Evolutionary conservation across 2,797 vertebrate genomes (phyloP).

Genomic region (Sciaenops ocellatus): DNA sequence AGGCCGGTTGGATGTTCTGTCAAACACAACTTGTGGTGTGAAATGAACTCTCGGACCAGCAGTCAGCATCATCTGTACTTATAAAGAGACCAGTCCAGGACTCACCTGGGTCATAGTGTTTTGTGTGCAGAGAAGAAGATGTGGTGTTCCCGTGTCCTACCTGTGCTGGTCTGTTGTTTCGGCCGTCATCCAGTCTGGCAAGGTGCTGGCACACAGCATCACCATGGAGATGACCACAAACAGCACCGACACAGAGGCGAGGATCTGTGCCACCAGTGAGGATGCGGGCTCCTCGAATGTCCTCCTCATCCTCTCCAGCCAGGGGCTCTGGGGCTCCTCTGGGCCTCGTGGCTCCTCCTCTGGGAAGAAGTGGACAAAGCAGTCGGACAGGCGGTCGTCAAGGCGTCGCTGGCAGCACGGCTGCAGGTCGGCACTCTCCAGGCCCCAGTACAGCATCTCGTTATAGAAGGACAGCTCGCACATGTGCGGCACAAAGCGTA

Average conservation of each 20-base stretch:
- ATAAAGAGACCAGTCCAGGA: too few species aligned
- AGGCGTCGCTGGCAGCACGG: slow-evolving; percentile 95
- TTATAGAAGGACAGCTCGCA: slow-evolving; percentile 98
- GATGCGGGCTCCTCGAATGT: slow-evolving; percentile 97
- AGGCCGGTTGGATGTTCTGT: too few species aligned
- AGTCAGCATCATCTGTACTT: too few species aligned
- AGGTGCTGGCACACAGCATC: slow-evolving; percentile 95
- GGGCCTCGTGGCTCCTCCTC: slow-evolving; percentile 79
- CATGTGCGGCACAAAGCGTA: slow-evolving; percentile 95
- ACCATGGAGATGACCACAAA: slow-evolving; percentile 98
- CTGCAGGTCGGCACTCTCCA: slow-evolving; percentile 94
- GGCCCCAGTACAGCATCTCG: slow-evolving; percentile 97
- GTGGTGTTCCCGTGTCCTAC: slow-evolving; percentile 74
- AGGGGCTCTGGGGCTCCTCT: slow-evolving; percentile 73
- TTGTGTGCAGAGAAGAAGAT: too few species aligned
- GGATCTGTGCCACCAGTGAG: slow-evolving; percentile 92
- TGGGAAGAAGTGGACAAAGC: slow-evolving; percentile 89
- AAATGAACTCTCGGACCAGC: too few species aligned
- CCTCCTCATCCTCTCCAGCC: slow-evolving; percentile 92
- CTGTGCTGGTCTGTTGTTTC: slow-evolving; percentile 95
- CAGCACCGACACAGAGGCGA: slow-evolving; percentile 93
- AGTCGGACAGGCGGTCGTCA: slow-evolving; percentile 93
- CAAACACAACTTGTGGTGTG: too few species aligned
- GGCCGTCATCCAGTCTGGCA: slow-evolving; percentile 93
- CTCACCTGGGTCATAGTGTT: too few species aligned